Conservation (phyloP, 2,888 invertebrate genomes). For the Pseudococcus viburni region DNA sequence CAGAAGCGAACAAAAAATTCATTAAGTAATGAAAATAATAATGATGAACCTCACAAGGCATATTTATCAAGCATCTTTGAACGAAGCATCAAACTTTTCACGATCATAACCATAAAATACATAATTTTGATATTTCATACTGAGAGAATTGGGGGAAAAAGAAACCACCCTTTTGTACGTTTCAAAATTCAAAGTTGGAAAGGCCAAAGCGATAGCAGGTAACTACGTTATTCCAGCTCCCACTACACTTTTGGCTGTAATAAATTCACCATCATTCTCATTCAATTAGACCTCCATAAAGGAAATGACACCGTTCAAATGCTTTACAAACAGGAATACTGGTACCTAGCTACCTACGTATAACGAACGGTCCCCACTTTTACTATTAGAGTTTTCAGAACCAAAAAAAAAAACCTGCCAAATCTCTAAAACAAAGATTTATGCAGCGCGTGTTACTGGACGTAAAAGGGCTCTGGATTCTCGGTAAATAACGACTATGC, state of each 20-base stretch:
- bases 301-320: not conserved
- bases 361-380: not conserved
- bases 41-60: no score
- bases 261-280: no score
- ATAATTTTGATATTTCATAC: no score
- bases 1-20: no score
- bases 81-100: not conserved
- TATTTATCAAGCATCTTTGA: not conserved
- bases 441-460: constrained; percentile 5
- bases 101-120: no score
- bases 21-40: not conserved
- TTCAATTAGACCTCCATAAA: not conserved
- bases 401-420: not conserved
- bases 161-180: no score
- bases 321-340: not conserved
- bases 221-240: no score
- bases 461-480: not conserved
- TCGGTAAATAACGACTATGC: not conserved
- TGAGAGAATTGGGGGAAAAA: no score
- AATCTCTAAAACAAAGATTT: constrained; percentile 22
- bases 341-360: not conserved
- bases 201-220: no score
- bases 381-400: not conserved
- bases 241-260: no score
- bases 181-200: no score